Evolutionary conservation across 2,797 vertebrate species (phyloP), one percentile per base, ranked within the genome.

Genomic region (Megalops cyprinoides): DNA sequence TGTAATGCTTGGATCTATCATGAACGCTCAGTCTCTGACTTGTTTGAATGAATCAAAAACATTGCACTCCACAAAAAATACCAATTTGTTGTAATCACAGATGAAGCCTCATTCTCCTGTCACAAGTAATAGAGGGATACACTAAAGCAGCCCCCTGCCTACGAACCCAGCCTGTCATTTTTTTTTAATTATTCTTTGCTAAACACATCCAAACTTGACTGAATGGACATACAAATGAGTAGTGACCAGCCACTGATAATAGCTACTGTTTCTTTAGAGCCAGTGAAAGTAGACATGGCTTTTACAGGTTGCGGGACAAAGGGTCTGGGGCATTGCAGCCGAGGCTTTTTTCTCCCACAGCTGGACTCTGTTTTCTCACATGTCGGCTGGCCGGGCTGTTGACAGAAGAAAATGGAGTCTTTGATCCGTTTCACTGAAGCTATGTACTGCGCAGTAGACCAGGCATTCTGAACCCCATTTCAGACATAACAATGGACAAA

Each of bases 361-460:
- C 83, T 86, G 82, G 79, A 74, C 51, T 44, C 14, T 82, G 83
- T 86, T 89, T 80, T 88, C 76, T 82, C 81, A 85, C 82, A 81
- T 82, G 46, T 78, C 56, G 46, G 79, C 76, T 71, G 78, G 74
- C 82, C 79, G 77, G 56, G 78, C 65, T 75, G 73, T 82, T 79
- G 82, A 87, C 84, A 82, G 83, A 85, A 84, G 76, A 88, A 87
- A 85, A 88, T 60, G 84, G 56, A 34, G 77, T 83, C 78, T 85
- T 84, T 84, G 82, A 89, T 88, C 82, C 84, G 79, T 90, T 84
- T 84, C 74, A 81, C 82, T 83, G 75, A 83, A 85, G 86, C 88
- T 84, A 73, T 84, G 78, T 82, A 76, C 82, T 85, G 81, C 74
- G 80, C 82, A 79, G 65, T 78, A 83, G 86, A 88, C 87, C 87